phyloP scores from a whole-genome alignment of 2,888 invertebrate genomes.

The Lithosia quadra region DNA sequence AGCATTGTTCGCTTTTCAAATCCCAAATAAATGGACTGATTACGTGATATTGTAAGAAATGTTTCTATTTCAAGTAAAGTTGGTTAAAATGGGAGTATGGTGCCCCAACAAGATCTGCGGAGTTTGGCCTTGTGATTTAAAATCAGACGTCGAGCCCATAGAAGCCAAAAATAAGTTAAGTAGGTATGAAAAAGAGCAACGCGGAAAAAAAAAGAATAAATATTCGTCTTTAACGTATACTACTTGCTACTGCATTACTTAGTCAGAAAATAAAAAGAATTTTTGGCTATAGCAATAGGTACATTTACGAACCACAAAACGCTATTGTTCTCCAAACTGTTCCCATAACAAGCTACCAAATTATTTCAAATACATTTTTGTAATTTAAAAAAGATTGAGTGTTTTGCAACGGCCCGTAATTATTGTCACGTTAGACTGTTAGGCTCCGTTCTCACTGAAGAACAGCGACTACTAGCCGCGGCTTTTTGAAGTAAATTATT shows the following conservation, averaged over 20 bases:
- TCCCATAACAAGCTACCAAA: conserved; percentile 30
- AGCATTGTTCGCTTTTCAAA: conserved; percentile 50
- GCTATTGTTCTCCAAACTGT: conserved; percentile 37
- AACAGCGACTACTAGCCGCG: no score
- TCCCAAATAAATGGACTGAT: conserved; percentile 24
- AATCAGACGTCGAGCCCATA: not conserved
- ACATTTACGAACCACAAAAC: not conserved
- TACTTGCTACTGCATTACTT: not conserved
- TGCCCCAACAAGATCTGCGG: not conserved
- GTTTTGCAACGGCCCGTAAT: conserved; percentile 33
- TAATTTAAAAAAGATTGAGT: conserved; percentile 38
- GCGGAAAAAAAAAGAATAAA: not conserved
- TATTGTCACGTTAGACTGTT: conserved; percentile 34
- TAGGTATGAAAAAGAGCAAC: not conserved
- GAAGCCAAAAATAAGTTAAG: not conserved
- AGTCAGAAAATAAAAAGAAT: not conserved
- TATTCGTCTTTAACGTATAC: not conserved
- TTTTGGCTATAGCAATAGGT: not conserved
- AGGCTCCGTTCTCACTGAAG: no score
- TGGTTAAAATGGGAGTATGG: no score
- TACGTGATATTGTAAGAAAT: conserved; percentile 21
- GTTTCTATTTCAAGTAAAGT: not conserved
- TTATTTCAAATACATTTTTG: conserved; percentile 19
- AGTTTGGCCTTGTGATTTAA: not conserved
- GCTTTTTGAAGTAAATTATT: no score